Evolutionary conservation across 2,888 invertebrate genomes (phyloP).

Genomic region (Adineta ricciae): DNA sequence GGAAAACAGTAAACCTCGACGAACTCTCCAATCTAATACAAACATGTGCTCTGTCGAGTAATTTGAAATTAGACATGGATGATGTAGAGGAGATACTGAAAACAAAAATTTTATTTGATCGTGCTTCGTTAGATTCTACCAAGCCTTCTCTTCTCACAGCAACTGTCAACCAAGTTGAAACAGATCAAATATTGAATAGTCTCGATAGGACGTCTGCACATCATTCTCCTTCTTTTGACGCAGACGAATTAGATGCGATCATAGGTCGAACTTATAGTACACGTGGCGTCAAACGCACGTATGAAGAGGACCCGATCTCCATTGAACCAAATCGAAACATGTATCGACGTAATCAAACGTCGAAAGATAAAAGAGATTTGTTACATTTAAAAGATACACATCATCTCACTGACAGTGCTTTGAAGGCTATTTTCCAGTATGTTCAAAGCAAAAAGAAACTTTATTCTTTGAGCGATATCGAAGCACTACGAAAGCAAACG

Average conservation of each 20-base stretch:
- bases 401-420: not conserved
- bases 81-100: not conserved
- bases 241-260: not conserved
- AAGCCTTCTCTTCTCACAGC: not conserved
- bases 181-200: not conserved
- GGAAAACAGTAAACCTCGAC: not conserved
- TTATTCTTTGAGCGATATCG: too few relatives aligned
- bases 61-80: not conserved
- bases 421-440: not conserved
- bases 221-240: not conserved
- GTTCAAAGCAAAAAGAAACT: not conserved
- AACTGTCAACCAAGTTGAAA: not conserved
- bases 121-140: not conserved
- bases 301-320: not conserved
- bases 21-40: not conserved
- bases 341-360: not conserved
- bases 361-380: not conserved
- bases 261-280: not conserved
- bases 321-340: not conserved
- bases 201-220: not conserved
- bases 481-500: too few relatives aligned
- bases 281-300: not conserved
- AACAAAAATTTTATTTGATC: not conserved
- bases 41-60: not conserved
- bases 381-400: constrained; percentile 11